These are phyloP conservation scores for Aphaenogaster ashmeadi DNA, from an alignment of 1,140 invertebrate species.

Conservation along the genomic window DNA sequence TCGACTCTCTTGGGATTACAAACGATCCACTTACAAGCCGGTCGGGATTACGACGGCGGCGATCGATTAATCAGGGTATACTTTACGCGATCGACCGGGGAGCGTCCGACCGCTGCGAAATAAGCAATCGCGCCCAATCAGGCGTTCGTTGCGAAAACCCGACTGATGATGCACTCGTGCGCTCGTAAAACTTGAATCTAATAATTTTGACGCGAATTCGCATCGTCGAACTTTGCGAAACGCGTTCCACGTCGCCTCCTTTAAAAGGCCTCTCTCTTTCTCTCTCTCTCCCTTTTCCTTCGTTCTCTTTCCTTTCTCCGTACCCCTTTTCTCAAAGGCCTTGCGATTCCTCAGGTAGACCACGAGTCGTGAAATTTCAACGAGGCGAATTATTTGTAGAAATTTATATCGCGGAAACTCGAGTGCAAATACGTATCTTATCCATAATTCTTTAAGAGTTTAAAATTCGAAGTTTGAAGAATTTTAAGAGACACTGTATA, in stretches of 20 bases:
- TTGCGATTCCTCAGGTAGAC: not conserved
- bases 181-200: conserved; percentile 21
- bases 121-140: conserved; percentile 51
- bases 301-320: not conserved
- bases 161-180: conserved; percentile 24
- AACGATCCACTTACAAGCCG: conserved; percentile 74
- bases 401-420: not conserved
- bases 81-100: conserved; percentile 55
- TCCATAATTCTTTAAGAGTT: not conserved
- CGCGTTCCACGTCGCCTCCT: not conserved
- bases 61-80: conserved; percentile 71
- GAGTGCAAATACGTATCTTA: not conserved
- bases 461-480: not conserved
- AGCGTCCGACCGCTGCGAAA: conserved; percentile 49
- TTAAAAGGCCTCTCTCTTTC: not conserved
- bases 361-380: conserved; percentile 2
- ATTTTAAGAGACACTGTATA: not conserved
- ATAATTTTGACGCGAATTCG: conserved; percentile 49
- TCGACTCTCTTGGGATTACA: conserved; percentile 59
- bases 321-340: conserved; percentile 1
- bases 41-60: conserved; percentile 66
- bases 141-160: conserved; percentile 59
- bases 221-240: conserved; percentile 53
- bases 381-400: not conserved
- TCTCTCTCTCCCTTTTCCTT: not conserved